Conservation (phyloP, 1,140 invertebrate genomes). For the Chrysomallon squamiferum region DNA sequence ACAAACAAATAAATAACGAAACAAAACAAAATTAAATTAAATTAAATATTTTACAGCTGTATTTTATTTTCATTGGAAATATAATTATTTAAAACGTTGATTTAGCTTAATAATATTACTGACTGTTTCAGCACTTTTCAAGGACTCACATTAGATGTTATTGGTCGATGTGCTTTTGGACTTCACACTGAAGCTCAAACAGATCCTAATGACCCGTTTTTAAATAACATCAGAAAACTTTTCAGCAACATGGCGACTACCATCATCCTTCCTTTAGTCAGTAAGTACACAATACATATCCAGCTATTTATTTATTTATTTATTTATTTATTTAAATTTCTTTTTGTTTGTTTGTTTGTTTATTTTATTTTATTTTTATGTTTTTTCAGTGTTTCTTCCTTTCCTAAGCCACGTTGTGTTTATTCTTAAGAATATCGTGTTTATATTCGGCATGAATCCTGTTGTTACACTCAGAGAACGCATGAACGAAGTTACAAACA, state of each 20-base stretch:
- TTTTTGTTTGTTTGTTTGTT: not conserved
- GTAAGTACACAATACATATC: conserved; percentile 33
- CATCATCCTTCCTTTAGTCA: conserved; percentile 50
- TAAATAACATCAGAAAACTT: conserved; percentile 40
- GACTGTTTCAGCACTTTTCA: conserved; percentile 58
- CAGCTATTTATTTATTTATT: not conserved
- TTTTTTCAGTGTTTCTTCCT: conserved; percentile 48
- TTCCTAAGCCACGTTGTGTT: conserved; percentile 49
- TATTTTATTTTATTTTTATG: too few species aligned
- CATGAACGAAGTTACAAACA: conserved; percentile 39
- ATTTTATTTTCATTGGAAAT: too few species aligned
- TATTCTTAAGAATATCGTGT: conserved; percentile 49
- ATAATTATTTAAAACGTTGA: too few species aligned
- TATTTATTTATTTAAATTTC: not conserved
- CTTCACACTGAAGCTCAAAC: conserved; percentile 64
- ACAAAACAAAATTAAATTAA: too few species aligned
- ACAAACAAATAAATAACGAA: too few species aligned
- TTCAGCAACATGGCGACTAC: conserved; percentile 46
- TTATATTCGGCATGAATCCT: conserved; percentile 52
- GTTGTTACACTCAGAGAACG: conserved; percentile 42
- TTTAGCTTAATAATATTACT: too few species aligned
- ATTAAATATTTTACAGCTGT: too few species aligned
- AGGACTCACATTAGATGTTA: conserved; percentile 66
- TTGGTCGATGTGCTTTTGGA: conserved; percentile 65
- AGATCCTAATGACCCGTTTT: conserved; percentile 58